Evolutionary conservation across 2,797 vertebrate genomes (phyloP), one percentile per base, ranked within the genome.

Genomic region (Pampus argenteus): DNA sequence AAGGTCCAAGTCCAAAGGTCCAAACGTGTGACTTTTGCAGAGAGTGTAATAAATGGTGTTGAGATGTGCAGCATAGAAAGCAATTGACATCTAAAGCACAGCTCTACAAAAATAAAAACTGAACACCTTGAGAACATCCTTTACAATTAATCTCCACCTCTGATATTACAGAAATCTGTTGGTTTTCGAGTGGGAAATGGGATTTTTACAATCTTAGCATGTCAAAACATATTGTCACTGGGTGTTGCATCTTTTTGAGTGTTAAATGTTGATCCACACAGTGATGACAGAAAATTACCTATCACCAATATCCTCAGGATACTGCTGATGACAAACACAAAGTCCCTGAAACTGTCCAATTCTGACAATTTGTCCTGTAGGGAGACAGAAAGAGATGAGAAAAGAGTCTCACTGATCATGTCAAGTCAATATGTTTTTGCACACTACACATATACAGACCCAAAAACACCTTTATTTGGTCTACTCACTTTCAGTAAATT

Each of bases 301-400:
- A 88, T 93, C 54, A 93, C 88, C 1, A 91, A 15, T 74, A 92
- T 90, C 80, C 93, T 93, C 66, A 95, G 62, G 40, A 94, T 25
- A 22, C 94, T 95, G 85, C 89, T 94, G 79, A 94, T 82, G 61
- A 94, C 57, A 76, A 90, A 93, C n/a, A 92, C 92, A 70, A 93
- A 91, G 81, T 95, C 94, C 76, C 87, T 87, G 81, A 91, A 95
- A 29, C 85, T 64, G 0, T 94, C 93, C 76, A 95, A 23, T 23
- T 94, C 92, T 42, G 68, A 54, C 56, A 94, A 71, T 3, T 50
- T 86, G 0, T 91, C 83, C 84, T 94, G 81, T 23, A 60, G 57
- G 15, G 34, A 49, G 22, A 51, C 10, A 38, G 18, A 64, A 49
- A 42, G 28, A 69, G 14, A 63, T 9, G 28, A 22, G 31, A 51